phyloP scores from a whole-genome alignment of 2,888 invertebrate species.

The Carpatolechia fugitivella region DNA sequence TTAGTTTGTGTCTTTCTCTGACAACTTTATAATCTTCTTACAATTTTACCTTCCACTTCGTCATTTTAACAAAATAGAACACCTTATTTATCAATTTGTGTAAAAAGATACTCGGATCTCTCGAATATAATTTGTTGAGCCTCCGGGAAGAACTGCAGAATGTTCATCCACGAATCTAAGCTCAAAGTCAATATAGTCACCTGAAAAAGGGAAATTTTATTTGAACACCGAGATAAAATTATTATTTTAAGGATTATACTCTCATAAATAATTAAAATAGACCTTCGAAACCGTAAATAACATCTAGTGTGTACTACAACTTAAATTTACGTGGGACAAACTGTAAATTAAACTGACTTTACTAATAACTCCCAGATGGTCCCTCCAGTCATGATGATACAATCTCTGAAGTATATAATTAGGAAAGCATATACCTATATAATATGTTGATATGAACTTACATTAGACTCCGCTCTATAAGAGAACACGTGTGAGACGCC shows the following conservation, averaged over 20 bases:
- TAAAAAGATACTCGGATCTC: slow-evolving; percentile 55
- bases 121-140: slow-evolving; percentile 49
- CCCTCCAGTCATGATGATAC: too few relatives aligned
- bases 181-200: slow-evolving; percentile 56
- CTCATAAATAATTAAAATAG: too few relatives aligned
- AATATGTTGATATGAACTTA: too few relatives aligned
- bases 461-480: slow-evolving; percentile 73
- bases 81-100: slow-evolving; percentile 35
- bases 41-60: neutral
- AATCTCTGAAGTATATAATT: too few relatives aligned
- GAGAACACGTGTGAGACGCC: slow-evolving; percentile 73
- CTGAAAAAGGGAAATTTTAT: slow-evolving; percentile 25
- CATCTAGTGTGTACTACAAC: too few relatives aligned
- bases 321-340: too few relatives aligned
- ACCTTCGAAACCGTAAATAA: too few relatives aligned
- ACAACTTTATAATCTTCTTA: neutral
- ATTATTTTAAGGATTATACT: too few relatives aligned
- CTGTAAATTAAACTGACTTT: too few relatives aligned
- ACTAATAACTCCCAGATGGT: too few relatives aligned
- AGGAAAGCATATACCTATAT: too few relatives aligned
- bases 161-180: slow-evolving; percentile 61
- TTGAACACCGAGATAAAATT: neutral
- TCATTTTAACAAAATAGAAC: neutral
- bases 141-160: slow-evolving; percentile 62
- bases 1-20: too few relatives aligned